These are phyloP conservation scores for Drosophila nr. fundita DNA, from an alignment of 2,888 invertebrate genomes.

Conservation along the genomic window DNA sequence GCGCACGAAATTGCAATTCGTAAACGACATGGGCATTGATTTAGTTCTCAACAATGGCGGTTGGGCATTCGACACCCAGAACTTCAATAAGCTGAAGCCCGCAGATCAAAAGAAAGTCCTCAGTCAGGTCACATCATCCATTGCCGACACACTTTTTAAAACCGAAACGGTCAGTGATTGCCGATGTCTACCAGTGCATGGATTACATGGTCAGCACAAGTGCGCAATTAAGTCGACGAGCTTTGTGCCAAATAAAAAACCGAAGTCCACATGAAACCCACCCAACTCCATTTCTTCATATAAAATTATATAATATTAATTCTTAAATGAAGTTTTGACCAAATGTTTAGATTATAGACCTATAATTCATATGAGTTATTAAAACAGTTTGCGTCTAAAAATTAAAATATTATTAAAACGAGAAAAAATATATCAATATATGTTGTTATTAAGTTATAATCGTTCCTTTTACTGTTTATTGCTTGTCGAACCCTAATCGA, in stretches of 20 bases:
- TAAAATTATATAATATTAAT: constrained; percentile 3
- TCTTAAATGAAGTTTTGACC: constrained; percentile 4
- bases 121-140: constrained; percentile 76
- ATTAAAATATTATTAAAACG: constrained; percentile 2
- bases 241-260: constrained; percentile 82
- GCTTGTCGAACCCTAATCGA: not conserved
- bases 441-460: not conserved
- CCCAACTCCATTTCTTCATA: not conserved
- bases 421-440: not conserved
- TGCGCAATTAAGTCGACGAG: constrained; percentile 79
- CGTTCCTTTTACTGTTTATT: not conserved
- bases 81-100: constrained; percentile 75
- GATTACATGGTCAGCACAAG: constrained; percentile 81
- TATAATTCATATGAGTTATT: constrained; percentile 33
- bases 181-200: constrained; percentile 70
- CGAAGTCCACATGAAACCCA: constrained; percentile 62
- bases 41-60: constrained; percentile 86
- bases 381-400: constrained; percentile 6
- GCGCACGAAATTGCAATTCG: constrained; percentile 86
- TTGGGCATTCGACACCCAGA: constrained; percentile 83
- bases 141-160: constrained; percentile 84
- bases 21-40: constrained; percentile 88
- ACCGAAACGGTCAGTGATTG: constrained; percentile 83
- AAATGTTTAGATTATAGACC: constrained; percentile 14
- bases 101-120: constrained; percentile 79